Evolutionary conservation across 2,797 vertebrate species (phyloP), one percentile per base, ranked within the genome.

Genomic region (Myotis planiceps): DNA sequence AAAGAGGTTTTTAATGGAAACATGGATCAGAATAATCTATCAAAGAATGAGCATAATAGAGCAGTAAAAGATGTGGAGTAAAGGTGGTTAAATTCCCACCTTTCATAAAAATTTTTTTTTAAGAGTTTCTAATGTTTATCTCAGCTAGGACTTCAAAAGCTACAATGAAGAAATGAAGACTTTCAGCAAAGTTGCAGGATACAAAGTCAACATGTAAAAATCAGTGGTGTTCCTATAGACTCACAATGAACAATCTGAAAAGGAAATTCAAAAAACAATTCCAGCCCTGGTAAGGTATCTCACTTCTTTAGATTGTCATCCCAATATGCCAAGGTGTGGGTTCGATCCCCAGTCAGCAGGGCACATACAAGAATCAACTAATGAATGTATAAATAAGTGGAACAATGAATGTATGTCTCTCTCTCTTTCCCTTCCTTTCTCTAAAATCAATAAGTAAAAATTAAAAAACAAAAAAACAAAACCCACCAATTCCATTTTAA

Each of bases 171-270:
- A 93, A 76, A 15, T 34, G 4, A 66, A 88, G 12, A 68, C 9
- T 45, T 83, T 71, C 15, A 69, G 51, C n/a, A 83, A 81, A 68
- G 47, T 32, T 79, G 27, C 9, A 79, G 2, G 23, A 92, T 72
- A 92, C 19, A 79, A 79, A 95, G 60, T 78, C 72, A 84, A 79
- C 9, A 79, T 1, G 5, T 23, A 95, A 71, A 84, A 72, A 89
- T 23, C 66, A 88, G 37, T 72, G 63, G 25, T 71, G 13, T 58
- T 89, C 79, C 32, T 84, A 27, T 23, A 79, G 9, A 16, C 47
- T 89, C 78, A 72, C 29, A 71, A 90, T 51, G 27, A 68, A 88
- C 39, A 58, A 55, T 42, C 19, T 49, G 55, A 95, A 92, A 74
- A 72, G 55, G 66, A 39, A 74, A 72, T 53, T 34, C 78, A 66